These are phyloP conservation scores for Sisyra nigra DNA, from an alignment of 2,888 invertebrate species.

Conservation along the genomic window DNA sequence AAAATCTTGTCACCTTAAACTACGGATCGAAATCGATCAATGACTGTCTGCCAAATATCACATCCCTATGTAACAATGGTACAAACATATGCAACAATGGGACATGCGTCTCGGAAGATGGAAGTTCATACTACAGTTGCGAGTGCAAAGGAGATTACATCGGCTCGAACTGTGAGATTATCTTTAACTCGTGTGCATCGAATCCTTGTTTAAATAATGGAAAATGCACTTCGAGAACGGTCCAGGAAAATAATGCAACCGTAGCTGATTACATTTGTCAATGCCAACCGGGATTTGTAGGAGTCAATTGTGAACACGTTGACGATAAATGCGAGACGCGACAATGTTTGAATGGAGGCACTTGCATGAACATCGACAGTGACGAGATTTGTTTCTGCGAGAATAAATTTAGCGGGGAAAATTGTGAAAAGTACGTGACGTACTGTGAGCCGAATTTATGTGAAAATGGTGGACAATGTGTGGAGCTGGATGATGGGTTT, in stretches of 20 bases:
- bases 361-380: conserved; percentile 28
- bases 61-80: conserved; percentile 29
- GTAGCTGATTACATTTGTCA: conserved; percentile 25
- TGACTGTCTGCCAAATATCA: conserved; percentile 30
- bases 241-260: conserved; percentile 15
- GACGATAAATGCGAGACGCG: conserved; percentile 23
- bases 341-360: conserved; percentile 33
- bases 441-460: conserved; percentile 21
- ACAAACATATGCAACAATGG: conserved; percentile 32
- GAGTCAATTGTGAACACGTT: conserved; percentile 31
- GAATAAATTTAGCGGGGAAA: conserved; percentile 22
- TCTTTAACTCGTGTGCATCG: conserved; percentile 30
- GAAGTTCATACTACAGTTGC: conserved; percentile 27
- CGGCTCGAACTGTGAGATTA: conserved; percentile 35
- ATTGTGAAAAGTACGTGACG: conserved; percentile 19
- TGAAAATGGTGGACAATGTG: conserved; percentile 26
- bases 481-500: conserved; percentile 24
- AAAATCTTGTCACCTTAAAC: conserved; percentile 28
- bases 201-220: conserved; percentile 38
- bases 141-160: conserved; percentile 31
- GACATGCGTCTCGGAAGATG: conserved; percentile 21
- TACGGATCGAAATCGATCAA: conserved; percentile 25
- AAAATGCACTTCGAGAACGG: conserved; percentile 28
- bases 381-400: conserved; percentile 28
- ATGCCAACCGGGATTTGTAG: conserved; percentile 32